phyloP scores from a whole-genome alignment of 1,140 invertebrate species.

The Bombyx mori region ASM3026992v2 NC_085116.1:13235001-13235500 shows the following conservation, averaged over 20 bases:
- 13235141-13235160: too few species aligned
- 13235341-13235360: neutral
- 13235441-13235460: conserved; percentile 4
- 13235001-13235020: too few species aligned
- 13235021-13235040: too few species aligned
- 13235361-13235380: conserved; percentile 2
- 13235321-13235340: neutral
- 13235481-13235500: too few species aligned
- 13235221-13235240: conserved; percentile 45
- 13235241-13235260: conserved; percentile 29
- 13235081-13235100: too few species aligned
- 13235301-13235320: neutral
- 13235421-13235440: neutral
- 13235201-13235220: conserved; percentile 27
- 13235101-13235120: too few species aligned
- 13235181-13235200: too few species aligned
- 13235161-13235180: too few species aligned
- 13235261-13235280: conserved; percentile 71
- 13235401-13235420: neutral
- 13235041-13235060: too few species aligned
- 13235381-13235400: neutral
- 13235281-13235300: conserved; percentile 60
- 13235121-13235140: too few species aligned
- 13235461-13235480: neutral
- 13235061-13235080: too few species aligned